These are phyloP conservation scores for Caenorhabditis tropicalis DNA, from an alignment of 1,140 invertebrate genomes.

Conservation along the genomic window DNA sequence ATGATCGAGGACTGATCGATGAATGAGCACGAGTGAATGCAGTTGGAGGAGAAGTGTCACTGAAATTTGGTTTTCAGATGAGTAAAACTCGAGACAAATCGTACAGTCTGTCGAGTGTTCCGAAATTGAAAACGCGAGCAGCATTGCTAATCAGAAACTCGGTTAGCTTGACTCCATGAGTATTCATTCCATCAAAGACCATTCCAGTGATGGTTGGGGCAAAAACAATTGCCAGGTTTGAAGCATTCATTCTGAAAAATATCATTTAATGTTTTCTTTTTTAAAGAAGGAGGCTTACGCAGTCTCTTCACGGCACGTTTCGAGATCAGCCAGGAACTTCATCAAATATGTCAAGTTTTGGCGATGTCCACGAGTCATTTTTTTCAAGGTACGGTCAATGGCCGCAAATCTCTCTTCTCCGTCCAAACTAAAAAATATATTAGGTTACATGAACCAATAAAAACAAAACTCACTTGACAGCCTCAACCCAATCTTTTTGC, in stretches of 20 bases:
- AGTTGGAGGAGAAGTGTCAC: background rate
- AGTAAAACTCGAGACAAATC: background rate
- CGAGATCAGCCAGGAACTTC: conserved; percentile 48
- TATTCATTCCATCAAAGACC: conserved; percentile 47
- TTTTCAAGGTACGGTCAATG: conserved; percentile 29
- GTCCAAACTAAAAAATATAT: conserved; percentile 29
- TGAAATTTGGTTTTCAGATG: background rate
- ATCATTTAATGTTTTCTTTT: background rate
- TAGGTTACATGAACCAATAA: background rate
- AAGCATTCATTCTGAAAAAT: conserved; percentile 46
- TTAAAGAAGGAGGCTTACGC: conserved; percentile 3
- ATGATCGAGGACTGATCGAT: conserved; percentile 29
- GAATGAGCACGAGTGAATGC: conserved; percentile 7
- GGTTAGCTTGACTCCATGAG: conserved; percentile 37
- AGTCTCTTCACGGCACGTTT: conserved; percentile 39
- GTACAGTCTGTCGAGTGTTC: conserved; percentile 1
- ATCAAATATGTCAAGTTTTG: conserved; percentile 52
- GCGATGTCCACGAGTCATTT: conserved; percentile 39
- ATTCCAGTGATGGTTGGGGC: conserved; percentile 49
- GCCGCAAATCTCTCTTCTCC: conserved; percentile 46
- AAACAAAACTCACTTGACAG: conserved; percentile 21
- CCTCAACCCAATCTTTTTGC: conserved; percentile 48
- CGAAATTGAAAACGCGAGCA: background rate
- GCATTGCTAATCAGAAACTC: conserved; percentile 27
- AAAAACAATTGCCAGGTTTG: conserved; percentile 52